Evolutionary conservation across 2,113 vertebrate genomes (phyloP).

Genomic region (Mus pahari): DNA sequence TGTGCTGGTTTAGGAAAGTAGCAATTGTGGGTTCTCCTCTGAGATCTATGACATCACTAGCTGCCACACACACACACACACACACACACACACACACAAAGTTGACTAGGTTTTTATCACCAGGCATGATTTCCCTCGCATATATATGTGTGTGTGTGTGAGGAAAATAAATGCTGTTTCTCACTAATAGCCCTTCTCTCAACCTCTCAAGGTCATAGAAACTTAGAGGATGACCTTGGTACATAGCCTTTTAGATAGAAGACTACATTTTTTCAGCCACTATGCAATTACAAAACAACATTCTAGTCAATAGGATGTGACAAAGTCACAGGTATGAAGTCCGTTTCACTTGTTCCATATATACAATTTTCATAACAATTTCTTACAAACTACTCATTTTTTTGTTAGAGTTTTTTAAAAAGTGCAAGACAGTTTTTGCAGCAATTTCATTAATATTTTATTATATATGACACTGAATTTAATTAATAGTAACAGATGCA

Average conservation of each 20-base stretch:
- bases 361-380: neutral
- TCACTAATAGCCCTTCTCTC: neutral
- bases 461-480: neutral
- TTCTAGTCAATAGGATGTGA: neutral
- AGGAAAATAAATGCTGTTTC: neutral
- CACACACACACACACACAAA: too few species aligned
- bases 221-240: neutral
- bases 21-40: neutral
- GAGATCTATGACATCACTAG: neutral
- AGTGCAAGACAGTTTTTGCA: neutral
- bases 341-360: neutral
- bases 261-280: neutral
- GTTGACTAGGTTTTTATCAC: neutral
- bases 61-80: too few species aligned
- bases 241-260: neutral
- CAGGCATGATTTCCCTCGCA: neutral
- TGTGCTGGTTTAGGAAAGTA: neutral
- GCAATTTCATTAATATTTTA: slow-evolving; percentile 20
- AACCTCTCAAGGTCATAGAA: neutral
- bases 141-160: too few species aligned
- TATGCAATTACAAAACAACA: neutral
- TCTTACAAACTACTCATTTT: neutral
- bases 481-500: neutral
- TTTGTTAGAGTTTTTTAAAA: slow-evolving; percentile 1
- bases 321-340: neutral